Evolutionary conservation across 2,888 invertebrate species (phyloP), one percentile per base, ranked within the genome.

Genomic region (Parasteatoda lunata): DNA sequence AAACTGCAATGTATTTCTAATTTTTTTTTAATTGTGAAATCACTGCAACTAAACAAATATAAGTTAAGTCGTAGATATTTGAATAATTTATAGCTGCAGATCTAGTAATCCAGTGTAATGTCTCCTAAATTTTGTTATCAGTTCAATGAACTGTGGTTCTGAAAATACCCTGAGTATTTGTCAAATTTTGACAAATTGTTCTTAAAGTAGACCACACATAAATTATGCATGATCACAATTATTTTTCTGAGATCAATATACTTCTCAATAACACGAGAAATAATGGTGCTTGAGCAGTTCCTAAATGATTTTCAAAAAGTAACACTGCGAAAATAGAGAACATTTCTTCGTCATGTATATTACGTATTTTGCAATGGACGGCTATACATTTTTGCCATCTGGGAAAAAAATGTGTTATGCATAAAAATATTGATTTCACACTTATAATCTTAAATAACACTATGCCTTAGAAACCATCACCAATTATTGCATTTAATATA

Each of bases 291-390:
- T 86, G 85, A 84, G 77, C 76, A 66, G 65, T 81, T 86, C 79
- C 77, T 76, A 80, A 86, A 86, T 86, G 85, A 80, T 86, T 86
- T 80, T 71, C 54, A 65, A 15, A 70, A 77, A 59, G 70, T 13
- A 80, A 77, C 75, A 70, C 65, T 75, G 52, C 76, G 80, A 72
- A 77, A 77, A 77, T 80, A 79, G 68, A 72, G 65, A 76, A 54
- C 70, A 52, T 78, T 78, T 59, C 9, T 59, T 13, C 30, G 30
- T n/a, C 59, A 59, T 59, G 4, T 4, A 59, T 49, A 64, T 78
- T 86, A 86, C 80, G 80, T 86, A 80, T 80, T 80, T 80, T 80
- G 48, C 75, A 48, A 13, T 86, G 80, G 85, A 86, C 85, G 85
- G 85, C 85, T 70, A 80, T 77, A 49, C 59, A 47, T 86, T 80